Evolutionary conservation across 1,140 invertebrate genomes (phyloP).

Genomic region (Drosophila pandora): DNA sequence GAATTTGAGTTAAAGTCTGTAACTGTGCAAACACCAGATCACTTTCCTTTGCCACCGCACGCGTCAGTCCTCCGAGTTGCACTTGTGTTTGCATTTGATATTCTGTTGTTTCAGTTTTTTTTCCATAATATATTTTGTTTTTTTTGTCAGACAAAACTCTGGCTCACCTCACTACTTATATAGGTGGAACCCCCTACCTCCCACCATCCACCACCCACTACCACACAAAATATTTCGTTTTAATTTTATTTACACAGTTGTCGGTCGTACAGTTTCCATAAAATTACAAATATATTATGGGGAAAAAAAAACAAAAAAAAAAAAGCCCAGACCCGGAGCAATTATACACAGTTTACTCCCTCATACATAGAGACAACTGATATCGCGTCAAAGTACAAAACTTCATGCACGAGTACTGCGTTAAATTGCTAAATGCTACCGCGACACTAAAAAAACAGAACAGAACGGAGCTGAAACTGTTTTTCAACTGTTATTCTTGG

Average conservation of each 20-base stretch:
- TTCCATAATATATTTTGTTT: constrained; percentile 15
- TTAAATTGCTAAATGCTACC: constrained; percentile 80
- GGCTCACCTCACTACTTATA: neutral
- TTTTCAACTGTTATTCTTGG: constrained; percentile 63
- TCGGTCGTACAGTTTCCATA: constrained; percentile 74
- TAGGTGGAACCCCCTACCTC: no score
- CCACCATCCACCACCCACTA: constrained; percentile 2
- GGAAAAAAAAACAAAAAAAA: constrained; percentile 49
- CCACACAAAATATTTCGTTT: constrained; percentile 43
- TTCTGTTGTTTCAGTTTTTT: constrained; percentile 50
- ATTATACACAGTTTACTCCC: constrained; percentile 55
- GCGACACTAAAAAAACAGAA: constrained; percentile 62
- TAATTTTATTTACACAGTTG: constrained; percentile 79
- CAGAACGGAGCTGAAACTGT: constrained; percentile 29
- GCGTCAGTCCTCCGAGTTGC: constrained; percentile 56
- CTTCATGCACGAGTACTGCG: constrained; percentile 80
- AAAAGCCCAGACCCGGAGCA: constrained; percentile 44
- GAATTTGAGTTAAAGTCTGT: constrained; percentile 61
- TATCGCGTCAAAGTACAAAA: constrained; percentile 79
- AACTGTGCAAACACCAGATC: constrained; percentile 64
- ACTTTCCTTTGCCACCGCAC: constrained; percentile 40
- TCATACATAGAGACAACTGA: constrained; percentile 57
- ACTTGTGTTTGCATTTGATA: constrained; percentile 73
- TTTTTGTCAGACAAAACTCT: constrained; percentile 34
- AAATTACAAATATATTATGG: constrained; percentile 73